These are phyloP conservation scores for Gryllus longicercus DNA, from an alignment of 2,888 invertebrate species.

Conservation along the genomic window DNA sequence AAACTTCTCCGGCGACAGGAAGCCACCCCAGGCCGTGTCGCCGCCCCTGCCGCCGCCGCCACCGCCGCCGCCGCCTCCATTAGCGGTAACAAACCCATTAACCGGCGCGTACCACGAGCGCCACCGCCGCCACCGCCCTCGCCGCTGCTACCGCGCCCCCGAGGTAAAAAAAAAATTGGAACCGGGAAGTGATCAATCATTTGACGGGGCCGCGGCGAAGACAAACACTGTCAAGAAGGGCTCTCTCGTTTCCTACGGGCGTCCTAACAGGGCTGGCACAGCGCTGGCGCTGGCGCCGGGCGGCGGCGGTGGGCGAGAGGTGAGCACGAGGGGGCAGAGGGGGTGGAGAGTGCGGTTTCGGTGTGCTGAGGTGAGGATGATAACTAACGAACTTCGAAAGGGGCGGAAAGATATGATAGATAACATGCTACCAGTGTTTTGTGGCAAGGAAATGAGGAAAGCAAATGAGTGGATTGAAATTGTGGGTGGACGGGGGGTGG, in stretches of 20 bases:
- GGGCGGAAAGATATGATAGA: too few relatives aligned
- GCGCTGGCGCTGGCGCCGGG: neutral
- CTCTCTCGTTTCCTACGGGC: neutral
- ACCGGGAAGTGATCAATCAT: conserved; percentile 32
- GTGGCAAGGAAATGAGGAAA: too few relatives aligned
- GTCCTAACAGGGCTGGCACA: neutral
- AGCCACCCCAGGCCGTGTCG: neutral
- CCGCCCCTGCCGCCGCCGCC: neutral
- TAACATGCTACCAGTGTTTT: too few relatives aligned
- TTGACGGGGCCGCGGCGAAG: conserved; percentile 24
- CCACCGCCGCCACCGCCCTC: neutral
- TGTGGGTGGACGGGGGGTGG: too few relatives aligned
- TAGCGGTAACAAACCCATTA: conserved; percentile 17
- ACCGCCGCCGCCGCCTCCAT: neutral
- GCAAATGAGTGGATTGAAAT: too few relatives aligned
- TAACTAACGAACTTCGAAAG: too few relatives aligned
- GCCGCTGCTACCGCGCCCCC: neutral
- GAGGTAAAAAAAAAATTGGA: conserved; percentile 4
- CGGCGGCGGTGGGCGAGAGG: neutral
- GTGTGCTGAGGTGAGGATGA: too few relatives aligned
- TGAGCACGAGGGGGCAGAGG: neutral
- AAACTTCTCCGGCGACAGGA: neutral
- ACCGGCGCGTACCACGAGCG: neutral
- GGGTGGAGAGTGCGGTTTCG: too few relatives aligned
- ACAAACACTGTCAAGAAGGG: conserved; percentile 30